Base-by-base conservation (phyloP, 2,888 invertebrate species). In the Linnaemya tessellans region DNA sequence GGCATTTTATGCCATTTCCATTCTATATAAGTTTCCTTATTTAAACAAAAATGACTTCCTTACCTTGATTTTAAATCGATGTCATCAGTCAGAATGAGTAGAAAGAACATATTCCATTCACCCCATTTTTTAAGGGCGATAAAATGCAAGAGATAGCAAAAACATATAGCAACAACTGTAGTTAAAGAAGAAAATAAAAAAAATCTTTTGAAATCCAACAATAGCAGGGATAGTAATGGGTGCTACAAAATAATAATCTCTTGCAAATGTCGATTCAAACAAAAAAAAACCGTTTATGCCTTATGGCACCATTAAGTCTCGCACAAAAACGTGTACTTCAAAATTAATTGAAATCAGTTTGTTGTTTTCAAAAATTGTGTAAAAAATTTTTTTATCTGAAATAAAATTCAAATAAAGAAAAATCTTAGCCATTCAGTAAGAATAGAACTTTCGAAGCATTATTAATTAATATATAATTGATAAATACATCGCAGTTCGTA, bases 261-360 rank as follows among this genome's bases (percentile, higher is more conserved):
- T 60, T 25, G 10, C 51, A 70, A 79, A 77, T 67, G 74, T 65
- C 58, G 74, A 58, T 49, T 58, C 35, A 65, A 58, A 81, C 78
- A 46, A 46, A 43, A 43, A 43, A 65, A 65, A 82, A 82, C 67
- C 79, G 85, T 84, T 86, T 87, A 64, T 86, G 86, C 87, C 87
- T 85, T 86, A 78, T 87, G 87, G 87, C 86, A 84, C 84, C 15
- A 74, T 80, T 79, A 70, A 74, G 67, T 41, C 49, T 58, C 20
- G 22, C 58, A 60, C n/a, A 56, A 49, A 43, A 65, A 65, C 18
- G 43, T 62, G 84, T 85, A 70, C 82, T 86, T 74, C 20, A 81
- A 81, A 82, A 80, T 84, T 85, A 87, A 87, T 86, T 87, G 86
- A 87, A 88, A 87, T 87, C 81, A 86, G 70, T 85, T 87, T 84